Percentiles rank a stretch among this genome's conserved stretches.
Conservation (phyloP, 2,888 invertebrate species). For the Hirudinaria manillensis region DNA sequence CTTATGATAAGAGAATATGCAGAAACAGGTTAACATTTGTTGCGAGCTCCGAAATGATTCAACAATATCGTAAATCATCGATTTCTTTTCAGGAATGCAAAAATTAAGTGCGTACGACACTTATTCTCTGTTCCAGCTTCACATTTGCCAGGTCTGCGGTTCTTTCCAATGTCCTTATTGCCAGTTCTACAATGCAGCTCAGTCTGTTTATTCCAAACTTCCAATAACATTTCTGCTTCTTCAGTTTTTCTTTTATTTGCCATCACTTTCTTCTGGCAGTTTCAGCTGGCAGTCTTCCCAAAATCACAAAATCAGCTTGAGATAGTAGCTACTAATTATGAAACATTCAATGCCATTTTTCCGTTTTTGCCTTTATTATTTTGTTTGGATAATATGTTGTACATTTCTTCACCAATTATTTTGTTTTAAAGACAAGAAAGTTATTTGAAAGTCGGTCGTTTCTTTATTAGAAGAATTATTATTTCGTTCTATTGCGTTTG, state of each 20-base stretch:
- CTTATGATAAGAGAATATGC: conserved; percentile 89
- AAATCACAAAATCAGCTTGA: too few relatives aligned
- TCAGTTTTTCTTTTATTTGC: conserved; percentile 3
- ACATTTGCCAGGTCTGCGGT: conserved; percentile 54
- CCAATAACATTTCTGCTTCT: neutral
- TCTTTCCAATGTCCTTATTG: conserved; percentile 56
- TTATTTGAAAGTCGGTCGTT: too few relatives aligned
- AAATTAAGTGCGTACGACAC: conserved; percentile 50
- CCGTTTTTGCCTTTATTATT: too few relatives aligned
- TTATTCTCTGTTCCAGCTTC: conserved; percentile 49
- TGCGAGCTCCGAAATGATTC: neutral
- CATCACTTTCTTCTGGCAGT: neutral
- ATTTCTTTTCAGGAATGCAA: conserved; percentile 46
- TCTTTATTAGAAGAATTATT: too few relatives aligned
- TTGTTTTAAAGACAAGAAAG: too few relatives aligned
- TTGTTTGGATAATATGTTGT: too few relatives aligned
- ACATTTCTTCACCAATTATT: too few relatives aligned
- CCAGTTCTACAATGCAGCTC: conserved; percentile 47
- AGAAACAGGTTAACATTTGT: conserved; percentile 68
- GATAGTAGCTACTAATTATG: too few relatives aligned
- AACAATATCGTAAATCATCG: neutral
- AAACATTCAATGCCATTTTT: too few relatives aligned
- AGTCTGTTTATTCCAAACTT: neutral
- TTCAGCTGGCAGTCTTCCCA: conserved; percentile 4
- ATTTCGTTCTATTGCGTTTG: too few relatives aligned